Evolutionary conservation across 2,113 vertebrate genomes (phyloP), one percentile per base, ranked within the genome.

Genomic region (Pteruthius melanotis): DNA sequence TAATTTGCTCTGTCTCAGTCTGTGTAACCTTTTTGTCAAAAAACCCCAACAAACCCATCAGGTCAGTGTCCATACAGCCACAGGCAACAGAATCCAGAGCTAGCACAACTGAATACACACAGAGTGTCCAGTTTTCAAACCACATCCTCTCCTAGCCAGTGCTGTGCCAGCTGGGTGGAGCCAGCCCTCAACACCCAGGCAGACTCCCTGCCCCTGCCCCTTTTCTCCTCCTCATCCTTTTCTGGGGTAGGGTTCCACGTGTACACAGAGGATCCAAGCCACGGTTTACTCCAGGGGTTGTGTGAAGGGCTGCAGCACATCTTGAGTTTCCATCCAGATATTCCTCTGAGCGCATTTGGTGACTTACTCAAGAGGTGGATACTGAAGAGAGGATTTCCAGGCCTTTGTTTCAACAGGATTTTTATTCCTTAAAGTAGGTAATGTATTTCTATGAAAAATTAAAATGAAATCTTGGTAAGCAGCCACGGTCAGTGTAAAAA

Each of bases 221-320:
- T 83, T 47, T 87, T 13, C 45, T 17, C 35, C 57, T 80, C 24
- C 37, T 64, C 39, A 27, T 75, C 10, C 10, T 82, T 18, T 63
- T 8, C 0, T 4, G 11, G 60, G 10, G 27, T 31, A 45, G 52
- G 9, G 13, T 13, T 21, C 10, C 24, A 7, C 1, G 0, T 1
- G 5, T 1, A 9, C 6, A 2, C 0, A 0, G 8, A 35, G 52
- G 35, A 23, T 28, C 21, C 2, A 5, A 50, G 23, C 8, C 33
- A 17, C 17, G 0, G 5, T 27, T 59, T 60, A 20, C 23, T 39
- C 10, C 1, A 4, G 42, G 56, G 11, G 3, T 9, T 6, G 7
- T 3, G 7, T 11, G 4, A 49, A 26, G 13, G 69, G 39, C 26
- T 71, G 35, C 20, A 42, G 33, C 17, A 35, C 0, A 0, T 13